These are phyloP conservation scores for Metalampra italica DNA, from an alignment of 2,888 invertebrate genomes.

Conservation along the genomic window DNA sequence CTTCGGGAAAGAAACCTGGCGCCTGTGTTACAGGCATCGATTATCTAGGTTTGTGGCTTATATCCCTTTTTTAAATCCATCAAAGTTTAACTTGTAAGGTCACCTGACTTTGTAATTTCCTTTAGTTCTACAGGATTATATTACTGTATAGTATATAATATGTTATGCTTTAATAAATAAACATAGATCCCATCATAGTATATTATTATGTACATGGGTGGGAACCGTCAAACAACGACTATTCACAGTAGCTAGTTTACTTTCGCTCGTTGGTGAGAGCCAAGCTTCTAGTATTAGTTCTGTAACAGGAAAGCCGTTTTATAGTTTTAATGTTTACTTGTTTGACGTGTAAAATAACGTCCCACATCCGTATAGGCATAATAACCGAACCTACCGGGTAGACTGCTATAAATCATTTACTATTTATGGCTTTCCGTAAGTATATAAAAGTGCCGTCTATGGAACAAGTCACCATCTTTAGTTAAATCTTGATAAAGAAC, in stretches of 20 bases:
- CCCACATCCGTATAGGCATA: slow-evolving; percentile 4
- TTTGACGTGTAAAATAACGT: slow-evolving; percentile 33
- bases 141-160: too few relatives aligned
- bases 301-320: slow-evolving; percentile 35
- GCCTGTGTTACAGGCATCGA: too few relatives aligned
- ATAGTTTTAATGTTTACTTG: slow-evolving; percentile 36
- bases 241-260: slow-evolving; percentile 38
- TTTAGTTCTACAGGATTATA: too few relatives aligned
- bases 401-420: slow-evolving; percentile 31
- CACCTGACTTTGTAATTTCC: too few relatives aligned
- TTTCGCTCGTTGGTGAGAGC: slow-evolving; percentile 62
- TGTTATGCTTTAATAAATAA: too few relatives aligned
- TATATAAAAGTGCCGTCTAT: slow-evolving; percentile 7
- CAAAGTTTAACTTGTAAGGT: too few relatives aligned
- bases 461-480: slow-evolving; percentile 22
- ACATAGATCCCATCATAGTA: too few relatives aligned
- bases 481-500: slow-evolving; percentile 15
- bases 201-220: too few relatives aligned
- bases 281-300: slow-evolving; percentile 41
- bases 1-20: too few relatives aligned
- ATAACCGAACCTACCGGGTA: background rate
- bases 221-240: slow-evolving; percentile 14
- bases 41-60: too few relatives aligned
- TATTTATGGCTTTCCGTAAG: slow-evolving; percentile 29
- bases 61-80: too few relatives aligned